Evolutionary conservation across 1,140 invertebrate species (phyloP).

Genomic region (Hycleus phaleratus): DNA sequence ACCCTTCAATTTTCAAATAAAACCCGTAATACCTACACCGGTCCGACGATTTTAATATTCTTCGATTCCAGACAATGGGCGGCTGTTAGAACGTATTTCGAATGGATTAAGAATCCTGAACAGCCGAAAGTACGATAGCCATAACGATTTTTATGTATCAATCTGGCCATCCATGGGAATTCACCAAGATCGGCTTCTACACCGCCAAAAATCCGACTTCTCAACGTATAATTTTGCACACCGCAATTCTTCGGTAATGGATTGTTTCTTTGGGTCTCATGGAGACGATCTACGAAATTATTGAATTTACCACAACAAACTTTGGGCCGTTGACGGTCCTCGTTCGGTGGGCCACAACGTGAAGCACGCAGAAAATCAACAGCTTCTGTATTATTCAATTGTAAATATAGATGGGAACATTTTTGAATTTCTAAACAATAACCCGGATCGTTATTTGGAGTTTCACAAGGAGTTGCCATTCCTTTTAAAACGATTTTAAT

Average conservation of each 20-base stretch:
- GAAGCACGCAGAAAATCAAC: slow-evolving; percentile 24
- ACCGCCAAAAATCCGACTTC: slow-evolving; percentile 32
- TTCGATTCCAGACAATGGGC: slow-evolving; percentile 44
- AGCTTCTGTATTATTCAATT: slow-evolving; percentile 13
- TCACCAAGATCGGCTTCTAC: slow-evolving; percentile 44
- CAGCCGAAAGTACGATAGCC: slow-evolving; percentile 38
- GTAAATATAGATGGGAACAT: slow-evolving; percentile 18
- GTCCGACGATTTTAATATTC: slow-evolving; percentile 15
- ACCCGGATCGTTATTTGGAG: slow-evolving; percentile 27
- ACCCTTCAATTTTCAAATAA: neutral
- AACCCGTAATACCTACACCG: slow-evolving; percentile 18
- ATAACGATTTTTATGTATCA: slow-evolving; percentile 28
- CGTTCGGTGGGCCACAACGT: slow-evolving; percentile 27
- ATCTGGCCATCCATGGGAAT: slow-evolving; percentile 44
- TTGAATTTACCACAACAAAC: slow-evolving; percentile 31
- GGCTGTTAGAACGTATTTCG: slow-evolving; percentile 47
- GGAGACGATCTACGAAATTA: neutral
- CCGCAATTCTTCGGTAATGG: slow-evolving; percentile 32
- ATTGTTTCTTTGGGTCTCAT: neutral
- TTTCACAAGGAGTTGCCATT: slow-evolving; percentile 31
- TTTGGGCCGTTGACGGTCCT: slow-evolving; percentile 18
- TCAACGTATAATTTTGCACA: slow-evolving; percentile 23
- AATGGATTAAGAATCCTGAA: slow-evolving; percentile 44
- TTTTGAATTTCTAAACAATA: slow-evolving; percentile 28
- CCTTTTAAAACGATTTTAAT: slow-evolving; percentile 11